phyloP scores from a whole-genome alignment of 2,797 vertebrate species.

The Danionella dracula region DNA sequence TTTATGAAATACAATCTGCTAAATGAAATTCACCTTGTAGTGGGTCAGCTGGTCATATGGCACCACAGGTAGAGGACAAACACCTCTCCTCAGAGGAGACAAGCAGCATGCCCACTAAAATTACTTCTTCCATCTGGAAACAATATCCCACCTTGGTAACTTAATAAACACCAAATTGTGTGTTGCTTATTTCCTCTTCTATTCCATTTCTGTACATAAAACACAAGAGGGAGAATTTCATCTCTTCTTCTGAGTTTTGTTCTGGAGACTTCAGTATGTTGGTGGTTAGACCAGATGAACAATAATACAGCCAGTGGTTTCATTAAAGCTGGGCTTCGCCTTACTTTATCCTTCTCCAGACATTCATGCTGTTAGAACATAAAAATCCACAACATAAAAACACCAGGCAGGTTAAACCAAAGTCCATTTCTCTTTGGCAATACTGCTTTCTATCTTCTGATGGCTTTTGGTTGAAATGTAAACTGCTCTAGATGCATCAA shows the following conservation, averaged over 20 bases:
- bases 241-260: constrained; percentile 33
- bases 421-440: too few species aligned
- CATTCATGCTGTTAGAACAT: not conserved
- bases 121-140: constrained; percentile 33
- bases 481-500: too few species aligned
- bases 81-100: constrained; percentile 16
- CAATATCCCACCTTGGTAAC: constrained; percentile 5
- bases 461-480: too few species aligned
- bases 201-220: constrained; percentile 26
- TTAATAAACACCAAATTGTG: constrained; percentile 70
- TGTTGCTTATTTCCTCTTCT: constrained; percentile 60
- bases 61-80: constrained; percentile 34
- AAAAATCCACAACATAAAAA: not conserved
- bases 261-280: constrained; percentile 50
- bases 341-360: not conserved
- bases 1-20: constrained; percentile 76
- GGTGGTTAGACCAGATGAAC: constrained; percentile 30
- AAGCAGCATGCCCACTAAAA: constrained; percentile 28
- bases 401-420: too few species aligned
- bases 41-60: constrained; percentile 48
- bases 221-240: constrained; percentile 30
- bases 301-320: constrained; percentile 28
- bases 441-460: too few species aligned
- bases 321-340: constrained; percentile 37
- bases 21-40: constrained; percentile 76